A percentile compares a stretch with the other conserved stretches of the same genome.
phyloP scores from a whole-genome alignment of 2,888 invertebrate genomes.

The Amaurobius ferox region DNA sequence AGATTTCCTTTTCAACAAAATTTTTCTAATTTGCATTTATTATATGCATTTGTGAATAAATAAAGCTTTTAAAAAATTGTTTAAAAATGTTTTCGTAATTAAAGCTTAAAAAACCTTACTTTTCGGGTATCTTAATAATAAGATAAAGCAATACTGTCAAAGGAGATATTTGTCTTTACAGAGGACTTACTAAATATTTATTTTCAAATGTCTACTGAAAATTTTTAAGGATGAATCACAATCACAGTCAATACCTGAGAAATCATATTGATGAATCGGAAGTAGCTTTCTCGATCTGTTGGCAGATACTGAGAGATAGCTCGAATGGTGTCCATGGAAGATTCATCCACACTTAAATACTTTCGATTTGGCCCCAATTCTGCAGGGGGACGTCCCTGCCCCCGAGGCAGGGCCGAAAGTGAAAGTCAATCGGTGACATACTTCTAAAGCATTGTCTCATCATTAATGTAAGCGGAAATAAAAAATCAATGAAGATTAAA shows the following conservation, averaged over 20 bases:
- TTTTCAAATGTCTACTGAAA: too few species aligned
- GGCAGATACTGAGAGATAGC: background rate
- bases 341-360: slow-evolving; percentile 31
- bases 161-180: too few species aligned
- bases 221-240: background rate
- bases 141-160: too few species aligned
- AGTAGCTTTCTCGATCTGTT: background rate
- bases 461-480: background rate
- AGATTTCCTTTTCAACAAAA: too few species aligned
- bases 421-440: slow-evolving; percentile 64
- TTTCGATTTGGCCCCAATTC: slow-evolving; percentile 38
- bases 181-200: too few species aligned
- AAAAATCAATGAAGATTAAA: background rate
- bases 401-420: slow-evolving; percentile 42
- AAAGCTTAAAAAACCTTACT: too few species aligned
- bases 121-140: too few species aligned
- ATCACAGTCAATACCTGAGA: background rate
- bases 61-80: too few species aligned
- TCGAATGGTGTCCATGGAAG: background rate
- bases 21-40: too few species aligned
- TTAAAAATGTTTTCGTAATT: too few species aligned
- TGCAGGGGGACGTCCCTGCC: slow-evolving; percentile 39
- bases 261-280: background rate
- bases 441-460: slow-evolving; percentile 33
- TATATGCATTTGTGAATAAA: too few species aligned